Conservation (phyloP, 2,113 vertebrate genomes). For the Grammomys dolichurus region DNA sequence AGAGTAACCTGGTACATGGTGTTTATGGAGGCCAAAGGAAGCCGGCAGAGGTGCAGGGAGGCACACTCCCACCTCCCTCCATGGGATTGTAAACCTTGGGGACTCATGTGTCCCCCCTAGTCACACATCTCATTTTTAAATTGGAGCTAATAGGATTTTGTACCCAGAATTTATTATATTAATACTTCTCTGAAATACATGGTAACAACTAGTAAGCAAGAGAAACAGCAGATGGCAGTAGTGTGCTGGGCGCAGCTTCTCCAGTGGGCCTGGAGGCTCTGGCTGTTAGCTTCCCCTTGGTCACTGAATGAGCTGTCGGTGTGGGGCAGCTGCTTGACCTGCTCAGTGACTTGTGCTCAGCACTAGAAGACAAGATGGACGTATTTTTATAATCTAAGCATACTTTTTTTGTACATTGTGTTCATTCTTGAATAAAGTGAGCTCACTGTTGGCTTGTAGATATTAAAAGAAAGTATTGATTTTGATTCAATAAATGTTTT, state of each 20-base stretch:
- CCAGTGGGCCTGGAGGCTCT: constrained; percentile 70
- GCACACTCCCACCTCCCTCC: not conserved
- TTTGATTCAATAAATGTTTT: constrained; percentile 92
- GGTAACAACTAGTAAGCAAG: constrained; percentile 38
- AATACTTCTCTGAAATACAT: constrained; percentile 42
- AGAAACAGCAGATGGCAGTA: not conserved
- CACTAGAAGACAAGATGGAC: constrained; percentile 85
- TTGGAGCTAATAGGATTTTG: constrained; percentile 41
- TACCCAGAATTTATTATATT: constrained; percentile 30
- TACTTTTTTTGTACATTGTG: constrained; percentile 92
- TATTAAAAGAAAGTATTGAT: constrained; percentile 90
- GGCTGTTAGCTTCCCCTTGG: constrained; percentile 69
- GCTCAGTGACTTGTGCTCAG: constrained; percentile 85
- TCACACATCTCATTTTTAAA: constrained; percentile 46
- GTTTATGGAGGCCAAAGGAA: not conserved
- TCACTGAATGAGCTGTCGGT: constrained; percentile 73
- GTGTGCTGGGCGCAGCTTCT: constrained; percentile 9
- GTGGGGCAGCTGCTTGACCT: constrained; percentile 84
- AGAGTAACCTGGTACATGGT: not conserved
- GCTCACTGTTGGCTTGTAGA: constrained; percentile 92
- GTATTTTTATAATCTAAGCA: constrained; percentile 91
- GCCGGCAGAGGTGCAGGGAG: not conserved
- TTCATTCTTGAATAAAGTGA: constrained; percentile 91
- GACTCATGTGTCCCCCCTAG: not conserved
- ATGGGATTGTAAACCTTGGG: not conserved